Percentiles rank a stretch among this genome's conserved stretches.
Conservation (phyloP, 2,888 invertebrate genomes). For the Oscheius sp. region DNA sequence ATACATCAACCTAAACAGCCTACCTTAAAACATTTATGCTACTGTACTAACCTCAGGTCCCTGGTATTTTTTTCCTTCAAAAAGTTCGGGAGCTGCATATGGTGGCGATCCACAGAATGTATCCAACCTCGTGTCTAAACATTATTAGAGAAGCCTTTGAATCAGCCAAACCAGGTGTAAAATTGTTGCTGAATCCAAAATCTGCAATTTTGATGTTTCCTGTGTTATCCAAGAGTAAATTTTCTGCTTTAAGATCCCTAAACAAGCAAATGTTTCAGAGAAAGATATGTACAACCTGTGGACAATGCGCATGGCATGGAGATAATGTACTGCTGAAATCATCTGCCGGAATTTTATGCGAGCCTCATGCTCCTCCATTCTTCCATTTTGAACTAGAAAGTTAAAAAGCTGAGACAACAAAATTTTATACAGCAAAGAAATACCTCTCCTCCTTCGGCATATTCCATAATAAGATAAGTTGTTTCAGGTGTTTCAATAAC, state of each 20-base stretch:
- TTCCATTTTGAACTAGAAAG: constrained; percentile 79
- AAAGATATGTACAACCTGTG: constrained; percentile 79
- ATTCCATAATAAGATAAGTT: constrained; percentile 99
- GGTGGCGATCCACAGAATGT: constrained; percentile 99
- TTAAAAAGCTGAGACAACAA: constrained; percentile 84
- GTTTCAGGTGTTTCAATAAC: constrained; percentile 99
- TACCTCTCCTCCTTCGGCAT: constrained; percentile 88
- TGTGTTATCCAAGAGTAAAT: constrained; percentile 96
- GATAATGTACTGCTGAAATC: constrained; percentile 99
- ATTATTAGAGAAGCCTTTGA: constrained; percentile 78
- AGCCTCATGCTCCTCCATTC: constrained; percentile 75
- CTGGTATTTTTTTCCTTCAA: constrained; percentile 99
- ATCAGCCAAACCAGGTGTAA: constrained; percentile 73
- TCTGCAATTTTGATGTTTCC: constrained; percentile 99
- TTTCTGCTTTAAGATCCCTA: constrained; percentile 85
- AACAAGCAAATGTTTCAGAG: background rate
- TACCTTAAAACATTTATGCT: background rate
- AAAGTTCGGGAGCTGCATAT: constrained; percentile 96
- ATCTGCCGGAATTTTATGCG: constrained; percentile 79
- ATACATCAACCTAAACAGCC: constrained; percentile 83
- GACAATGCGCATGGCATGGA: constrained; percentile 99
- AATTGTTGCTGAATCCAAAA: constrained; percentile 68
- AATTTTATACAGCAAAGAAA: constrained; percentile 19
- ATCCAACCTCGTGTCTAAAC: constrained; percentile 86
- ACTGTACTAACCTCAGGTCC: constrained; percentile 84